Base-by-base conservation (phyloP, 2,888 invertebrate species). In the Endomychus coccineus region DNA sequence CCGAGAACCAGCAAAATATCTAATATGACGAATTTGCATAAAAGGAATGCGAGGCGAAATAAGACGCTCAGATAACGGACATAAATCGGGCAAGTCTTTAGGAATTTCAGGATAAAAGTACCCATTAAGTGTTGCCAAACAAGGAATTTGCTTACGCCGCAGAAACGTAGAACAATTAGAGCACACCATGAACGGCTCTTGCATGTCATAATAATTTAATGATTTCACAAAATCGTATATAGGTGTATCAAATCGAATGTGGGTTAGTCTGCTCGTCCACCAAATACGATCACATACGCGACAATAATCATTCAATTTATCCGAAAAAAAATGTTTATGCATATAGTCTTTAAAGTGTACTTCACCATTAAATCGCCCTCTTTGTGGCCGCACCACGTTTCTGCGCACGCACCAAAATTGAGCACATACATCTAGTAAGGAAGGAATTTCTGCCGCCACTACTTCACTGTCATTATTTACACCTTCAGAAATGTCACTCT, bases 1-100 rank as follows among this genome's bases (percentile, higher is more conserved):
- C 11, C 10, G 27, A 25, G n/a, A n/a, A 25, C 27, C 27, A 10
- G 27, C 27, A 25, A 19, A 19, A 19, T 19, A 46, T 25, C 52
- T 40, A 15, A 55, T 35, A 16, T 50, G 36, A 19, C 52, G 27
- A 16, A 53, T 48, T 28, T 47, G 47, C 49, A 51, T 50, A 35
- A 52, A 53, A 33, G 48, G 52, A 27, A 50, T 17, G 5, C 47
- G 25, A 7, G 46, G 48, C n/a, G 46, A 44, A 42, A 53, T 42
- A 7, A 52, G 34, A 35, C 46, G 32, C 39, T 46, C 46, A 9
- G 40, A 34, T 5, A 50, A 37, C 1, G 40, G 27, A 25, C 27
- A 25, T 25, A 25, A 25, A 9, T 25, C 27, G 11, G 27, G 27
- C 11, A 25, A 11, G 11, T 11, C 7, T 25, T 25, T 25, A 25